Evolutionary conservation across 1,140 invertebrate species (phyloP).

Genomic region (Trialeurodes vaporariorum): DNA sequence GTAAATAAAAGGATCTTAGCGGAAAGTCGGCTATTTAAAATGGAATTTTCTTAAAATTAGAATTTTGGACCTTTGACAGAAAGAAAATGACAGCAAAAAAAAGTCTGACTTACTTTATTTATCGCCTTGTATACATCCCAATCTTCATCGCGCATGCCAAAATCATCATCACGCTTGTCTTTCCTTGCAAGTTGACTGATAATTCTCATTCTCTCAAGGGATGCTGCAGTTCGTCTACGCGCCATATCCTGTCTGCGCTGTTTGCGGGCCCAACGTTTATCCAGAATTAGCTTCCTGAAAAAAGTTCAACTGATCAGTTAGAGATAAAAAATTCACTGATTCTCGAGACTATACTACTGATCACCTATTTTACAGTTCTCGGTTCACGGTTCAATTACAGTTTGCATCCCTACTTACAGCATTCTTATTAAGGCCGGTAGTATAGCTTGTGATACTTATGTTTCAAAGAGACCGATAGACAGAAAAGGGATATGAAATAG

Average conservation of each 20-base stretch:
- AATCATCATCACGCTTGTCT: constrained; percentile 77
- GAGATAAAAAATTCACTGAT: too few relatives aligned
- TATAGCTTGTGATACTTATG: background rate
- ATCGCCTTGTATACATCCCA: constrained; percentile 94
- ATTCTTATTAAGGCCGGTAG: too few relatives aligned
- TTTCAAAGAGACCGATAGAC: too few relatives aligned
- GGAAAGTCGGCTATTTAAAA: background rate
- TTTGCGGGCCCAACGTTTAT: constrained; percentile 51
- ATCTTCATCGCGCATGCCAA: constrained; percentile 84
- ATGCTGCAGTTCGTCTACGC: constrained; percentile 73
- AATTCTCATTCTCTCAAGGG: constrained; percentile 85
- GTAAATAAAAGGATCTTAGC: too few relatives aligned
- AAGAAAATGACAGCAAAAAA: too few relatives aligned
- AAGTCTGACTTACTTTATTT: constrained; percentile 49
- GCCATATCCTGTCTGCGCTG: constrained; percentile 78
- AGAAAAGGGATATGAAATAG: too few relatives aligned
- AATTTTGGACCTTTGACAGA: constrained; percentile 7
- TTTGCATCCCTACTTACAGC: too few relatives aligned
- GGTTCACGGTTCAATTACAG: too few relatives aligned
- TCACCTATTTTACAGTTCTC: too few relatives aligned
- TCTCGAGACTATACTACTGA: too few relatives aligned
- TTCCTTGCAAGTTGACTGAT: constrained; percentile 76
- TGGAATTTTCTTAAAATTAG: background rate
- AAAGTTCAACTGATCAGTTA: too few relatives aligned
- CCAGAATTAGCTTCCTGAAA: constrained; percentile 46